phyloP scores from a whole-genome alignment of 2,113 vertebrate genomes.

The Notechis scutatus region DNA sequence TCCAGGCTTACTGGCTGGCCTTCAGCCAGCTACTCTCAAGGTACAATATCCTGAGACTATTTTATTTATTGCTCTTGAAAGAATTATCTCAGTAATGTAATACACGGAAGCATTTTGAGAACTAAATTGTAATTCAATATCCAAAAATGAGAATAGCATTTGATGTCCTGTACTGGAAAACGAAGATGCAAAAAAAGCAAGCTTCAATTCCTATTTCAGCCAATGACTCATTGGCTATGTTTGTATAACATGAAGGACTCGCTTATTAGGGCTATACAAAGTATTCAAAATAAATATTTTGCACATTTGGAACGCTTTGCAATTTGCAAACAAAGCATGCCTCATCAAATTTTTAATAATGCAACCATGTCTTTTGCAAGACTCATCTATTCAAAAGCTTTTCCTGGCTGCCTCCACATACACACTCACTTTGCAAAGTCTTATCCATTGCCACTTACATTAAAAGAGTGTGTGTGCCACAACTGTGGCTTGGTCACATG shows the following conservation, averaged over 20 bases:
- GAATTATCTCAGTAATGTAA: neutral
- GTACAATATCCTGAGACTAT: neutral
- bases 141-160: neutral
- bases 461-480: neutral
- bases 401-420: neutral
- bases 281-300: neutral
- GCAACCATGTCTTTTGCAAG: neutral
- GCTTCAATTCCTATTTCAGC: neutral
- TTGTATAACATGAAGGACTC: neutral
- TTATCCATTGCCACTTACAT: neutral
- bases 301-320: neutral
- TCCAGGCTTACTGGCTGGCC: neutral
- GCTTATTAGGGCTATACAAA: neutral
- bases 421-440: neutral
- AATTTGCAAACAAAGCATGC: neutral
- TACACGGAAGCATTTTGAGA: neutral
- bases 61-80: neutral
- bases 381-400: neutral
- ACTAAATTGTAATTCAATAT: neutral
- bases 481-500: neutral
- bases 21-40: neutral
- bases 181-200: neutral
- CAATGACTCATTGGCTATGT: neutral
- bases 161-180: neutral
- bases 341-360: neutral